Percentiles rank a stretch among this genome's conserved stretches.
Conservation (phyloP, 2,113 vertebrate genomes). For the Rhadina sibilatrix region DNA sequence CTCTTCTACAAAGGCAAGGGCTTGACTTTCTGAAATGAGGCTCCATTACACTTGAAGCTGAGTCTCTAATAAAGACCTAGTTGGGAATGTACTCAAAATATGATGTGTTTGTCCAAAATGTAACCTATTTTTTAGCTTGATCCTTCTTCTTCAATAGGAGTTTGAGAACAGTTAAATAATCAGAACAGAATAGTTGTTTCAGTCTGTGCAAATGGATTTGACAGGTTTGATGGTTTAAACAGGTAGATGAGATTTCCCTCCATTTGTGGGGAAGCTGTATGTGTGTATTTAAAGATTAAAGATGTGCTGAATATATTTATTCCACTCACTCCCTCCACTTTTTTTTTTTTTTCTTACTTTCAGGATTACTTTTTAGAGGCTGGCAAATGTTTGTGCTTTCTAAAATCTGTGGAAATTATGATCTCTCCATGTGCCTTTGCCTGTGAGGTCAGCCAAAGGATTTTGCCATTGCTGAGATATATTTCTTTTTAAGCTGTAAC, state of each 20-base stretch:
- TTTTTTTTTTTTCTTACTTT: neutral
- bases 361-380: neutral
- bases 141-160: neutral
- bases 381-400: neutral
- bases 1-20: neutral
- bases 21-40: neutral
- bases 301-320: neutral
- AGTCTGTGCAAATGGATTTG: neutral
- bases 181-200: neutral
- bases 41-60: neutral
- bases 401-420: slow-evolving; percentile 35
- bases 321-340: accelerated
- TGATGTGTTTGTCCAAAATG: neutral
- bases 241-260: neutral
- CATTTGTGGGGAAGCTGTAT: neutral
- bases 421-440: neutral
- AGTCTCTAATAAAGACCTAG: neutral
- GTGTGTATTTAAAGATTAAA: neutral
- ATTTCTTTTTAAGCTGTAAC: neutral
- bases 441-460: slow-evolving; percentile 49
- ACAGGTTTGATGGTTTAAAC: neutral
- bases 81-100: neutral
- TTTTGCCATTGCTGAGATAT: neutral
- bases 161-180: neutral
- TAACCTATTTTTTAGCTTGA: neutral